phyloP scores from a whole-genome alignment of 1,140 invertebrate species.

The Macrosteles quadrilineatus region DNA sequence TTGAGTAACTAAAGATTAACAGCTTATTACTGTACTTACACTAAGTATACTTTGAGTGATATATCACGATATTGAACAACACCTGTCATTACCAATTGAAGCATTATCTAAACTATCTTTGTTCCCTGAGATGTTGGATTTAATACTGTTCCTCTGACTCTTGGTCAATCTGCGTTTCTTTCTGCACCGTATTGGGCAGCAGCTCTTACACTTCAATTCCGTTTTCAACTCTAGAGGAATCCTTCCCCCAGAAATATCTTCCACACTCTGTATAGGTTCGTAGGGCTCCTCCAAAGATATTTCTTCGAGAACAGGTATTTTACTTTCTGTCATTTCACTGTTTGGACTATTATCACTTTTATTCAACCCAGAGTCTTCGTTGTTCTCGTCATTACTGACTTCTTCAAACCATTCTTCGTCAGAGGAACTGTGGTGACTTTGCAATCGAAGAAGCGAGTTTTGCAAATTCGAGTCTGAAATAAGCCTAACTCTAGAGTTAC shows the following conservation, averaged over 20 bases:
- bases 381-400: constrained; percentile 31
- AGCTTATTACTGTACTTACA: too few relatives aligned
- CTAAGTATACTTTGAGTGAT: too few relatives aligned
- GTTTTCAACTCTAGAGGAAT: neutral
- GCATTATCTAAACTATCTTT: constrained; percentile 10
- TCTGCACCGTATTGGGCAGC: constrained; percentile 10
- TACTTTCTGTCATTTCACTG: neutral
- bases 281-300: constrained; percentile 7
- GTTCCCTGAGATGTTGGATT: neutral
- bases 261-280: constrained; percentile 8
- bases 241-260: constrained; percentile 8
- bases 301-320: neutral
- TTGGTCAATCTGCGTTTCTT: constrained; percentile 10
- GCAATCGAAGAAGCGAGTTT: constrained; percentile 41
- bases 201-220: neutral
- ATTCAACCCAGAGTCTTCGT: neutral
- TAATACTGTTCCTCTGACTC: constrained; percentile 5
- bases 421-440: constrained; percentile 49
- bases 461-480: constrained; percentile 42
- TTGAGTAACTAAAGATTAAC: too few relatives aligned
- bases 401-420: constrained; percentile 52
- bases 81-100: neutral
- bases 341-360: neutral
- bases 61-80: constrained; percentile 12
- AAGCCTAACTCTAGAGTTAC: constrained; percentile 38